phyloP scores from a whole-genome alignment of 2,888 invertebrate species.

The Hecatera dysodea region DNA sequence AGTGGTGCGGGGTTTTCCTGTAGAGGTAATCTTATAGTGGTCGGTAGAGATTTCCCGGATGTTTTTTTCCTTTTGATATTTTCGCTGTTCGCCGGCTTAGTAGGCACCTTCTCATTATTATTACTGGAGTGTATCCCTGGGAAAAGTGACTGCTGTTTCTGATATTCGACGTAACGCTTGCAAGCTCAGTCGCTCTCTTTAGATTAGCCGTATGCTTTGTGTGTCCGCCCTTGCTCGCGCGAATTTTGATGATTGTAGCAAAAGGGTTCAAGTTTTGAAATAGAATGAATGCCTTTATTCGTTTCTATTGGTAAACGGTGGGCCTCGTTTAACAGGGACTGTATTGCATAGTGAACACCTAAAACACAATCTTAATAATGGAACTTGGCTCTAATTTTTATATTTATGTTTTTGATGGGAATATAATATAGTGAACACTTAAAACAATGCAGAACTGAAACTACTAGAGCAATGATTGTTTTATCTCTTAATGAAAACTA shows the following conservation, averaged over 20 bases:
- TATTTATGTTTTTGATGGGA: too few relatives aligned
- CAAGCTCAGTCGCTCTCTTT: conserved; percentile 50
- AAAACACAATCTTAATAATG: too few relatives aligned
- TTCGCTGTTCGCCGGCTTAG: conserved; percentile 71
- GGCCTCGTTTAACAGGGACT: neutral
- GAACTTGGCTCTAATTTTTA: too few relatives aligned
- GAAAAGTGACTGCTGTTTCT: conserved; percentile 71
- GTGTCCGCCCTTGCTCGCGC: conserved; percentile 27
- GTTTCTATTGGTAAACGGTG: neutral
- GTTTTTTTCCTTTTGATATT: conserved; percentile 78
- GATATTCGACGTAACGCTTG: conserved; percentile 54
- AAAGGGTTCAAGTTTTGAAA: conserved; percentile 43
- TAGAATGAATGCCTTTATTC: conserved; percentile 26
- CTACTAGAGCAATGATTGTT: neutral
- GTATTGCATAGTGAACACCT: too few relatives aligned
- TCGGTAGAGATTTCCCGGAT: conserved; percentile 73
- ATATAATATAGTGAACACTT: too few relatives aligned
- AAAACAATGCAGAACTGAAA: neutral
- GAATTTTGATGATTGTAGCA: conserved; percentile 43
- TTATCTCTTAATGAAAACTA: neutral
- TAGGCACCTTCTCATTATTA: conserved; percentile 71
- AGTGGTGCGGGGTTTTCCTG: conserved; percentile 22
- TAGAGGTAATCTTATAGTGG: conserved; percentile 67
- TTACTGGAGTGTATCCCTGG: conserved; percentile 72
- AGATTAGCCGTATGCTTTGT: conserved; percentile 53